Conservation (phyloP, 2,888 invertebrate species). For the Hipparchia sbordonii region DNA sequence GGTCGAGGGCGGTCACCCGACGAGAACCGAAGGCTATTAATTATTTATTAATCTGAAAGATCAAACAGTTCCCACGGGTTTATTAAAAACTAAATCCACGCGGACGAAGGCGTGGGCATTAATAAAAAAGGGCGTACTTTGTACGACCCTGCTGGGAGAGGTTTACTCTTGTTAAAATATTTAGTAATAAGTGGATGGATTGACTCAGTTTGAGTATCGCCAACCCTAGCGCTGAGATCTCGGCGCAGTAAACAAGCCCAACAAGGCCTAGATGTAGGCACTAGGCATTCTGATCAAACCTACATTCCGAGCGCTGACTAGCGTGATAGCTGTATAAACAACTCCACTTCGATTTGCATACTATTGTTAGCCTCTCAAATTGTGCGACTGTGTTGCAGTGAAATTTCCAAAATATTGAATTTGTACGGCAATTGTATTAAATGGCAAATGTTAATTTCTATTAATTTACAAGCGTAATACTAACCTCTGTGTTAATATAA, state of each 20-base stretch:
- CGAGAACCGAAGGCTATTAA: too few relatives aligned
- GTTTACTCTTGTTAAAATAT: too few relatives aligned
- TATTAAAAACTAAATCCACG: too few relatives aligned
- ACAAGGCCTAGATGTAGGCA: constrained; percentile 19
- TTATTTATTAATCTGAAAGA: too few relatives aligned
- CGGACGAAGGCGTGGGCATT: too few relatives aligned
- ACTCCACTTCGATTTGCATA: constrained; percentile 8
- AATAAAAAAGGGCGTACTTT: too few relatives aligned
- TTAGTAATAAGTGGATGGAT: too few relatives aligned
- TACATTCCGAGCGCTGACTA: not conserved
- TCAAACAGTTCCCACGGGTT: too few relatives aligned
- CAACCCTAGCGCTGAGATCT: constrained; percentile 15
- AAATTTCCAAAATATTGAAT: not conserved
- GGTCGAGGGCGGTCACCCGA: too few relatives aligned
- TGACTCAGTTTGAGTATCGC: not conserved
- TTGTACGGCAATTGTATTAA: not conserved
- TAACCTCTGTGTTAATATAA: too few relatives aligned
- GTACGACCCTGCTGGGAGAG: too few relatives aligned
- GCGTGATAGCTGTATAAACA: constrained; percentile 3
- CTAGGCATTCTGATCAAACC: constrained; percentile 22
- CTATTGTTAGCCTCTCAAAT: constrained; percentile 2
- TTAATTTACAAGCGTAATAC: not conserved
- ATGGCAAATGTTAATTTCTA: not conserved
- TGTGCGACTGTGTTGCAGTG: not conserved
- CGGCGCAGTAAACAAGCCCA: constrained; percentile 11